Evolutionary conservation across 2,888 invertebrate genomes (phyloP).

Genomic region (Pandemis cinnamomeana): DNA sequence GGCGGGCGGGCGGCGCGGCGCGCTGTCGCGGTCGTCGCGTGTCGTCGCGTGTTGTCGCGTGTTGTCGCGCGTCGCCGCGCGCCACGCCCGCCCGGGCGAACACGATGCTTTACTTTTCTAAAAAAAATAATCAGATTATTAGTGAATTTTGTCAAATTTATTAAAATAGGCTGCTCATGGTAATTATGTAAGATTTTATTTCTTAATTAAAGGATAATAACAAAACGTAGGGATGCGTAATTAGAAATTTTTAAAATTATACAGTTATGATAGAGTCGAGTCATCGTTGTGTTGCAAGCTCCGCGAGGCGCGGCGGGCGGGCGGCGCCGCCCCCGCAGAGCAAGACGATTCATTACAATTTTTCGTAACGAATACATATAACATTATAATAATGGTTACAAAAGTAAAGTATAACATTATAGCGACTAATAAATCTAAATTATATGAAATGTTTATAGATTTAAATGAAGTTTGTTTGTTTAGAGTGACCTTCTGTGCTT

Average conservation of each 20-base stretch:
- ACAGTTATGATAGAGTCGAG: conserved; percentile 83
- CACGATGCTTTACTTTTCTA: conserved; percentile 80
- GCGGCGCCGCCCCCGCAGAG: conserved; percentile 48
- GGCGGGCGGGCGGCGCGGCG: conserved; percentile 30
- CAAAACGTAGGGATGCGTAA: conserved; percentile 84
- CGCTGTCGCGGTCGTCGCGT: conserved; percentile 31
- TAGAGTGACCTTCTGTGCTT: conserved; percentile 81
- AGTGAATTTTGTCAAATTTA: conserved; percentile 82
- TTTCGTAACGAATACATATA: conserved; percentile 84
- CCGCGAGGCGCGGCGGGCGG: conserved; percentile 57
- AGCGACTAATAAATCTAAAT: conserved; percentile 84
- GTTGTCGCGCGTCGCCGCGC: background rate
- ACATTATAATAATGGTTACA: conserved; percentile 84
- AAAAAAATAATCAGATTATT: conserved; percentile 78
- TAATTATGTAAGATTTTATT: conserved; percentile 84
- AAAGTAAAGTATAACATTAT: conserved; percentile 85
- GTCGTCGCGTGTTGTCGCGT: conserved; percentile 36
- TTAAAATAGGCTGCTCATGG: conserved; percentile 84
- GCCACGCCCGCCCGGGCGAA: conserved; percentile 44
- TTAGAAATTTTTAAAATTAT: conserved; percentile 85
- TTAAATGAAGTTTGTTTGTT: conserved; percentile 81
- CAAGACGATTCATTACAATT: conserved; percentile 72
- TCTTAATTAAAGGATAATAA: conserved; percentile 84
- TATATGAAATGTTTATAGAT: conserved; percentile 85
- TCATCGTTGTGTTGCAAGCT: conserved; percentile 73